phyloP scores from a whole-genome alignment of 2,888 invertebrate species.

The Griposia aprilina region DNA sequence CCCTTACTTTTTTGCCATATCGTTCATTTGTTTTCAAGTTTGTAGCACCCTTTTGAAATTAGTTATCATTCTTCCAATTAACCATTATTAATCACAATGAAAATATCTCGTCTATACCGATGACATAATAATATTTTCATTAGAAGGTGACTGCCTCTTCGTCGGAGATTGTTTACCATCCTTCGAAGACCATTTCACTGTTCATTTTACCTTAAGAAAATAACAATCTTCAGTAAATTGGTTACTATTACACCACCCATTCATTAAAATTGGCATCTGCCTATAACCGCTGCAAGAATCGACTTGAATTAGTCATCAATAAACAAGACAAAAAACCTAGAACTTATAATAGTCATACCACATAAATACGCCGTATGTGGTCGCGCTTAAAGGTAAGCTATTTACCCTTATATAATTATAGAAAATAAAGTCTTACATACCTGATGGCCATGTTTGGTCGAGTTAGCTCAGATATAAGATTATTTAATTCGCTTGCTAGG shows the following conservation, averaged over 20 bases:
- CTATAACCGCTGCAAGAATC: constrained; percentile 2
- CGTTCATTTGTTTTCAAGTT: background rate
- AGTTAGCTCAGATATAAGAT: constrained; percentile 68
- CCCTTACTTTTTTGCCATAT: no score
- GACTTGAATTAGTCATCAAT: constrained; percentile 28
- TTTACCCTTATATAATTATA: constrained; percentile 57
- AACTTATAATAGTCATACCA: constrained; percentile 37
- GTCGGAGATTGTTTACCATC: background rate
- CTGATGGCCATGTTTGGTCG: constrained; percentile 73
- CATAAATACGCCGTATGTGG: constrained; percentile 50
- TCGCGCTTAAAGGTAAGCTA: constrained; percentile 48
- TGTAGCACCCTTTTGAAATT: no score
- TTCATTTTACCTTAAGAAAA: background rate
- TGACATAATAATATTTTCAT: constrained; percentile 16
- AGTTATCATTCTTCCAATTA: background rate
- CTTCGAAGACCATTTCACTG: background rate
- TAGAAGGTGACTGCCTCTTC: background rate
- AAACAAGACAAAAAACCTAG: constrained; percentile 23
- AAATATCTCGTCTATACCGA: background rate
- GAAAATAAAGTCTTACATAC: constrained; percentile 55
- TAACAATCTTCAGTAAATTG: background rate
- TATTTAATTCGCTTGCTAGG: constrained; percentile 71
- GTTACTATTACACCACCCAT: background rate
- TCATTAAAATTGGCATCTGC: background rate
- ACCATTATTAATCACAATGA: background rate